Conservation (phyloP, 2,888 invertebrate genomes). For the Drosophila imparisetae region DNA sequence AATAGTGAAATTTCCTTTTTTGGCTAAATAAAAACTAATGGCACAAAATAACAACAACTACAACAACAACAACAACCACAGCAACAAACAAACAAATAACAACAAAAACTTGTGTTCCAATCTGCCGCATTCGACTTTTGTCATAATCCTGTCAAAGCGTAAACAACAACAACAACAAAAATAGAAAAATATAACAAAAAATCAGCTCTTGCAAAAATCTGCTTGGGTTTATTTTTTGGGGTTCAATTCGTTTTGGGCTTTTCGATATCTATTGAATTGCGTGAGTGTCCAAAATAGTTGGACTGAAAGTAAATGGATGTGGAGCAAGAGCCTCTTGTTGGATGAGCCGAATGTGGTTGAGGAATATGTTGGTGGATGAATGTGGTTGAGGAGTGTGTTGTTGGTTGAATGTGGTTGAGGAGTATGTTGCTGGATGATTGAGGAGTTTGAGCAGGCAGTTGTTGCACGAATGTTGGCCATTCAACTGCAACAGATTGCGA, state of each 20-base stretch:
- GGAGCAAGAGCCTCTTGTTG: background rate
- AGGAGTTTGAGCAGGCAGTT: background rate
- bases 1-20: conserved; percentile 62
- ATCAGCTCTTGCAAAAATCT: conserved; percentile 39
- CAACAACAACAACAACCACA: conserved; percentile 16
- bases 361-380: background rate
- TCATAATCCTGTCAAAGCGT: conserved; percentile 81
- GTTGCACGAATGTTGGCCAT: conserved; percentile 3
- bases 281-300: conserved; percentile 21
- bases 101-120: conserved; percentile 35
- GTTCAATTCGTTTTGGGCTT: conserved; percentile 34
- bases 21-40: conserved; percentile 77
- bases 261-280: conserved; percentile 19
- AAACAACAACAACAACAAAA: conserved; percentile 63
- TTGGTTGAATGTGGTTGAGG: too few relatives aligned
- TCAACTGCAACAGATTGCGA: conserved; percentile 37
- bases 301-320: background rate
- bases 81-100: conserved; percentile 15
- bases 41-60: conserved; percentile 39
- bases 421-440: background rate
- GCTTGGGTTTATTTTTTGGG: conserved; percentile 9
- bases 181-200: background rate
- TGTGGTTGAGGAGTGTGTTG: background rate
- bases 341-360: background rate
- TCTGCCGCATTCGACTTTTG: conserved; percentile 59